These are phyloP conservation scores for Dermolepida albohirtum DNA, from an alignment of 2,888 invertebrate species.

Conservation along the genomic window DNA sequence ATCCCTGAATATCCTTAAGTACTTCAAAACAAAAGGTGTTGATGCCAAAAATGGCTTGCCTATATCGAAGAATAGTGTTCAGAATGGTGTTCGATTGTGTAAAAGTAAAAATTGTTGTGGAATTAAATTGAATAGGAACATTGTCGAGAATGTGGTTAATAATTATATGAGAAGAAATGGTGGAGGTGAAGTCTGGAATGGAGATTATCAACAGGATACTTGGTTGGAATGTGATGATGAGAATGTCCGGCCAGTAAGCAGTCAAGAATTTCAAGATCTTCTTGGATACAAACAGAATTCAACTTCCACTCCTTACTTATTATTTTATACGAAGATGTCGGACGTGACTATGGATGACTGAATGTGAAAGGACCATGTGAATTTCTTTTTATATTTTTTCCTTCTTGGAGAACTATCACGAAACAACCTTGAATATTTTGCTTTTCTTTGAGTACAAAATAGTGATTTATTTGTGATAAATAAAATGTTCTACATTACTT, in stretches of 20 bases:
- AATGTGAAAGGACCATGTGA: slow-evolving; percentile 4
- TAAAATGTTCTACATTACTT: slow-evolving; percentile 25
- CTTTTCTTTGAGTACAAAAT: slow-evolving; percentile 45
- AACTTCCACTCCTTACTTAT: slow-evolving; percentile 86
- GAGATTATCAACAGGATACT: slow-evolving; percentile 60
- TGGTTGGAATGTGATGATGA: slow-evolving; percentile 94
- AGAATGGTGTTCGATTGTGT: slow-evolving; percentile 64
- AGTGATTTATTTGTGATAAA: slow-evolving; percentile 46
- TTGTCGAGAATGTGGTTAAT: slow-evolving; percentile 60
- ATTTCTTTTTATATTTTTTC: neutral
- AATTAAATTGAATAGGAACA: slow-evolving; percentile 65
- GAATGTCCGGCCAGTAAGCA: slow-evolving; percentile 81
- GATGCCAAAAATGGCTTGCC: slow-evolving; percentile 58
- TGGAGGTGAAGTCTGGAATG: slow-evolving; percentile 37
- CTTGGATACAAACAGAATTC: slow-evolving; percentile 80
- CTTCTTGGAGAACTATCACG: neutral
- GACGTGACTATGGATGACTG: slow-evolving; percentile 30
- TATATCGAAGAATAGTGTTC: slow-evolving; percentile 49
- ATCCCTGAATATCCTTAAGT: slow-evolving; percentile 60
- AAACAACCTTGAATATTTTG: slow-evolving; percentile 28
- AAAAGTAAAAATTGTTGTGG: slow-evolving; percentile 72
- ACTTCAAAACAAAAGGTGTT: slow-evolving; percentile 57
- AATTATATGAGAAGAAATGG: slow-evolving; percentile 54
- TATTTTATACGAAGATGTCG: slow-evolving; percentile 76
- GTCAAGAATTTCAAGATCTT: slow-evolving; percentile 82